A percentile compares a stretch with the other conserved stretches of the same genome.
These are phyloP conservation scores for Colletes latitarsis DNA, from an alignment of 1,140 invertebrate genomes.

Conservation along the genomic window DNA sequence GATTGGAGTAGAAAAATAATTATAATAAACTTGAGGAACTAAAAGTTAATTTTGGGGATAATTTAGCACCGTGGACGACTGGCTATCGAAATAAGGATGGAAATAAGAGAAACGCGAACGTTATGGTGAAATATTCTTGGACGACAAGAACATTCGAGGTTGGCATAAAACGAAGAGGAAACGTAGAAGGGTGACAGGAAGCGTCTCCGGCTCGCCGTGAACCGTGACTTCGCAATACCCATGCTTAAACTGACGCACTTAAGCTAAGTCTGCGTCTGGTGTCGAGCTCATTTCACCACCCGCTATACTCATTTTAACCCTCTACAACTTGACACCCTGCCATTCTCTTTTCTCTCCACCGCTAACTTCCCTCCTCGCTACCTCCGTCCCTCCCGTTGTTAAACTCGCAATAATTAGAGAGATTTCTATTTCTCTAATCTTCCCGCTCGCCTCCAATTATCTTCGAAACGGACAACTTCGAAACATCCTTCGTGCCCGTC, in stretches of 20 bases:
- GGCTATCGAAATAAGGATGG: not conserved
- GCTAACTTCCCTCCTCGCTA: not conserved
- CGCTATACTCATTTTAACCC: slow-evolving; percentile 18
- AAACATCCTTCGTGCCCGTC: not conserved
- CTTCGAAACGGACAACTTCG: not conserved
- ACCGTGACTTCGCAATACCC: slow-evolving; percentile 52
- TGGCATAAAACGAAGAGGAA: not conserved
- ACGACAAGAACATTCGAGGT: slow-evolving; percentile 1
- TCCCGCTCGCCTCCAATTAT: not conserved
- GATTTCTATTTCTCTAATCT: not conserved
- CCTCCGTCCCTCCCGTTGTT: not conserved
- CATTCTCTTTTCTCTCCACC: not conserved
- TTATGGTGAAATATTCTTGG: slow-evolving; percentile 9
- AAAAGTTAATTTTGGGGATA: too few species aligned
- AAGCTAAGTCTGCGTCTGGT: slow-evolving; percentile 55
- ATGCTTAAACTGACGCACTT: slow-evolving; percentile 67
- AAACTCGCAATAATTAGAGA: slow-evolving; percentile 16
- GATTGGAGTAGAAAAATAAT: too few species aligned
- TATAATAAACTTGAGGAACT: too few species aligned
- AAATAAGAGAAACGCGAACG: slow-evolving; percentile 1
- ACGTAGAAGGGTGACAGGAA: slow-evolving; percentile 36
- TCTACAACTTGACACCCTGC: not conserved
- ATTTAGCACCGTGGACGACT: too few species aligned
- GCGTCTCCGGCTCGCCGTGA: slow-evolving; percentile 27
- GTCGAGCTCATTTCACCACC: slow-evolving; percentile 10